Evolutionary conservation across 2,113 vertebrate species (phyloP), one percentile per base, ranked within the genome.

Genomic region (Coregonus clupeaformis): DNA sequence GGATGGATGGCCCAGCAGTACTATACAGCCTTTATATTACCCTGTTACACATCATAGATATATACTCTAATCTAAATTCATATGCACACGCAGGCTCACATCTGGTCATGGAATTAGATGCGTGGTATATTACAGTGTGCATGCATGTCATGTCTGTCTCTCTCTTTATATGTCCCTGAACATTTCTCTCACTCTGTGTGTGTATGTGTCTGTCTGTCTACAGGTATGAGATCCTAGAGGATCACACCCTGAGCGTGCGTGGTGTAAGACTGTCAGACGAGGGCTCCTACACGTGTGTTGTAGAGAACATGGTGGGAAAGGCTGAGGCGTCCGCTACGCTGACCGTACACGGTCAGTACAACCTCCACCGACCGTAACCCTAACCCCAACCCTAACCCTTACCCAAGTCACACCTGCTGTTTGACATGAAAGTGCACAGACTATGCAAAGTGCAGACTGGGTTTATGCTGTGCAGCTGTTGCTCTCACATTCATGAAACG

Each of bases 231-330:
- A 97, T 97, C 78, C 93, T 93, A 71, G 96, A 97, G 88, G 96
- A 97, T 84, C 95, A 98, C 85, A 98, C 97, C 12, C 91, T 98
- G 89, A 95, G 94, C 88, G 94, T 98, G 59, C 94, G 94, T 63
- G 94, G 95, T 74, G 96, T 97, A 77, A 91, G 75, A 47, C 93
- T 94, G 72, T 90, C 92, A 76, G 97, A 98, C 74, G 97, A 94
- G 93, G 96, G 97, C 59, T 96, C 96, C 0, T 98, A 97, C 47
- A 96, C 95, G 25, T 98, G 97, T 78, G 94, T 98, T 71, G 96
- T 95, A 68, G 96, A 98, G 90, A 98, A 98, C 87, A 98, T 98
- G 95, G 96, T 98, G 72, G 97, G 97, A 73, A 97, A 97, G 88
- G 93, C 96, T 12, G 96, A 98, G 90, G 94, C 95, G 1, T 95